Base-by-base conservation (phyloP, 2,113 vertebrate species). In the Brachypteracias leptosomus region DNA sequence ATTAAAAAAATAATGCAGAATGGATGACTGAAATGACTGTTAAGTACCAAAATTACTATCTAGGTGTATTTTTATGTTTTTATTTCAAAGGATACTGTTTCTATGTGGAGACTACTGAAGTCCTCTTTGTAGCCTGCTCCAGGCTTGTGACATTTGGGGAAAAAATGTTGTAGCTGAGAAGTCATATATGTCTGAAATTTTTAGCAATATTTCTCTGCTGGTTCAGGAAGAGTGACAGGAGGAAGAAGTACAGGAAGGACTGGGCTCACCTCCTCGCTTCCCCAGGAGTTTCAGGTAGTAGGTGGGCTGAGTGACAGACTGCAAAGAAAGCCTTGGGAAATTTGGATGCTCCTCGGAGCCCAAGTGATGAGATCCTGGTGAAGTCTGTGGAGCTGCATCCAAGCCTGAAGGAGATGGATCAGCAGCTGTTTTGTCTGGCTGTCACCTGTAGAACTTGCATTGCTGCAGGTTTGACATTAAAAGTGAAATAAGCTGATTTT, bases 11-110 rank as follows among this genome's bases (percentile, higher is more conserved):
- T 75, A 77, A 84, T 55, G 68, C 36, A 95, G 47, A 92, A 58
- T 22, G 92, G 67, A 58, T 88, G 74, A 94, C 44, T 93, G 68
- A 95, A 93, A 92, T 66, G 61, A 20, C 20, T 89, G 36, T 68
- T 72, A 92, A 95, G 78, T 73, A 68, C 3, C 13, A 87, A 76
- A 84, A 90, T 86, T 84, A 11, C 44, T 90, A 52, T 31, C 47
- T 58, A 26, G 42, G 5, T 2, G 28, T 57, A 83, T 75, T 75
- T 36, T 16, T 15, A 35, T 76, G 29, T 38, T 73, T 93, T 90
- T 83, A 46, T 94, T 90, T 95, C 86, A 92, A 94, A 88, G 33
- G 40, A 51, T 89, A 44, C 3, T 9, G 4, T 67, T 90, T 90
- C 36, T 91, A 4, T 12, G 9, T 22, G 13, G 47, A 88, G 36